phyloP scores from a whole-genome alignment of 2,113 vertebrate species.

The Lethenteron reissneri region DNA sequence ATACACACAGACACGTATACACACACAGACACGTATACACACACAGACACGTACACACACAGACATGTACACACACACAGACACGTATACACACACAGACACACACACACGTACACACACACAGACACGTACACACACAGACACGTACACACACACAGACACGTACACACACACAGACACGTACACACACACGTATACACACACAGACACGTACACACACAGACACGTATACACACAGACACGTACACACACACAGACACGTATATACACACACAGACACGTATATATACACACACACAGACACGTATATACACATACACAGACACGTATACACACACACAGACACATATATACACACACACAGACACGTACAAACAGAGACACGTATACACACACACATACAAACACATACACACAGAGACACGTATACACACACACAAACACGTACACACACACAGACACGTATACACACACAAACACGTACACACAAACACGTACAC shows the following conservation, averaged over 20 bases:
- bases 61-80: background rate
- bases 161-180: background rate
- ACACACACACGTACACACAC: background rate
- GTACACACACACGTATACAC: background rate
- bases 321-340: background rate
- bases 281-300: background rate
- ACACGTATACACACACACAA: background rate
- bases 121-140: background rate
- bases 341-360: no score
- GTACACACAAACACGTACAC: constrained; percentile 1
- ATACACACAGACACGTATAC: background rate
- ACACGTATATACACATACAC: background rate
- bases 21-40: background rate
- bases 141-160: background rate
- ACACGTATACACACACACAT: background rate
- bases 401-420: background rate
- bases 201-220: background rate
- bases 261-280: no score
- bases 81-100: background rate
- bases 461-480: background rate
- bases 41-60: background rate
- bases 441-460: background rate
- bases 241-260: background rate
- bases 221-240: background rate
- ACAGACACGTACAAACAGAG: no score